Evolutionary conservation across 92 coral and sea anemone species (phyloP), one percentile per base, ranked within the genome.

Genomic region (Isaurus tuberculatus): DNA sequence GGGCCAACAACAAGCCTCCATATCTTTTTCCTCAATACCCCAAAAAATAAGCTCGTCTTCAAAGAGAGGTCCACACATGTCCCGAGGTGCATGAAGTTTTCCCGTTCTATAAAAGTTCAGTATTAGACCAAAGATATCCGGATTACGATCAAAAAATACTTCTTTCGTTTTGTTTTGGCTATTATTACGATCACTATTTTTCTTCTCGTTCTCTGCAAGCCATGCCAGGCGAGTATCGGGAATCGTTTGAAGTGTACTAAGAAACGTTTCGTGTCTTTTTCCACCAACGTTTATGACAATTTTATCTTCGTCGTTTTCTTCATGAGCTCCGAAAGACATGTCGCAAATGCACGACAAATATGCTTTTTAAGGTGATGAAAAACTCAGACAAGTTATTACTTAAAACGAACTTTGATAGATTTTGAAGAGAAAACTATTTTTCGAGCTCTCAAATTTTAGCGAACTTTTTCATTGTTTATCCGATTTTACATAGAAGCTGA

Each of bases 1-100:
- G 0, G 97, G 95, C 99, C 99, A 96, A 72, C 99, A 96, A 44
- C 99, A 96, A 1, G 99, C 98, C 32, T 96, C 99, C 99, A 96
- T 96, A 17, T 96, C 98, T 44, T 82, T 94, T 66, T 96, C 99
- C 19, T 94, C 98, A 30, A 96, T 96, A 17, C 99, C 99, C 99
- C 99, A 96, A 65, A 94, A 96, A 28, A 51, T 75, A n/a, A 96
- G 89, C 53, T 96, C 99, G 4, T 91, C 93, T 61, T 94, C 91
- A 61, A 96, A 96, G 22, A 96, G 87, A 42, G 99, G 99, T 0
- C 99, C 99, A 73, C 99, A 96, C 40, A 89, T 90, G 65, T 96
- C 98, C 33, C 98, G 88, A 22, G 99, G 99, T 55, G 98, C 95
- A 68, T 96, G 99, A 31, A 96, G 86, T 43, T 94, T 91, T 8